Base-by-base conservation (phyloP, 2,888 invertebrate genomes). In the Marasmarcha lunaedactyla region DNA sequence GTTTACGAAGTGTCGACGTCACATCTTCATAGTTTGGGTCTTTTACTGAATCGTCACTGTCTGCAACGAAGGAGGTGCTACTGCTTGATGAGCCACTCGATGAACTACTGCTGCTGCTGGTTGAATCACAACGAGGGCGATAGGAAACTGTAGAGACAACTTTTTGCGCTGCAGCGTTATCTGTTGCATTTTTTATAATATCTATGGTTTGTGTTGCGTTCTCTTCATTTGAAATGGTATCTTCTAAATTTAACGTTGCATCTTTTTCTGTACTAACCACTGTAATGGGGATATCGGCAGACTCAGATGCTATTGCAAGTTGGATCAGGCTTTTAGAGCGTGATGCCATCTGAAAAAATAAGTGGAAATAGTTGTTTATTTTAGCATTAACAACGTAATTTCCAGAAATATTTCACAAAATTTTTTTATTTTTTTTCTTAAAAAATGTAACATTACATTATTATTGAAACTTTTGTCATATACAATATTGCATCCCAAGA, bases 41-140 rank as follows among this genome's bases (percentile, higher is more conserved):
- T 15, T 38, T 38, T 2, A 30, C 38, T 38, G 30, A 27, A 30
- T 38, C 30, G 33, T 30, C 38, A 25, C 14, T 13, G n/a, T 33
- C 38, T 38, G 27, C 25, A 38, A 2, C 15, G 14, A 38, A 38
- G 15, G 35, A 35, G 4, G 35, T 12, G 13, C 12, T 12, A 35
- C 35, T 35, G 35, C 35, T 35, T 13, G 14, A 13, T 1, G 35
- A 12, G 35, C 14, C 9, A 2, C 35, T 35, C n/a, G 13, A 14
- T 14, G 35, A 35, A 25, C 25, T 25, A 25, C n/a, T n/a, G n/a
- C 25, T 25, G 25, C 25, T 25, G 25, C 25, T 25, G 25, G 25
- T 25, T 25, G 25, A 25, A 25, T 25, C 25, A 25, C 25, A 25
- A 25, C 25, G 25, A 9, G 25, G 25, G 25, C 25, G 25, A 9